phyloP scores from a whole-genome alignment of 2,797 vertebrate species.

The Mus minutoides region DNA sequence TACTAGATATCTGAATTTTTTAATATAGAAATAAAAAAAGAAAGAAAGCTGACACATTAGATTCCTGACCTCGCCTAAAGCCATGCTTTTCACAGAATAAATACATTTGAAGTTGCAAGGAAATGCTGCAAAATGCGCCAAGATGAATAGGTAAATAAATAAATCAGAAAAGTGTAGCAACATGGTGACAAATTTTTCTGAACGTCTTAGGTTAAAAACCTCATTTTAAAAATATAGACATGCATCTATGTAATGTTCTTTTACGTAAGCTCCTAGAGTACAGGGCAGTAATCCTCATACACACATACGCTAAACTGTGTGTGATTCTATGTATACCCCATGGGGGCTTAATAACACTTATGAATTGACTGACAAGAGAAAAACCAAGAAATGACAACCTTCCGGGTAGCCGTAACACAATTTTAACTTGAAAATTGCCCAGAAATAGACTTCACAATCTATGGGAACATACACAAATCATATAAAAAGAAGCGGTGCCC shows the following conservation, averaged over 20 bases:
- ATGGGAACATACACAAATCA: constrained; percentile 81
- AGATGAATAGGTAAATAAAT: neutral
- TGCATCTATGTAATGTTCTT: neutral
- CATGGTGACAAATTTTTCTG: neutral
- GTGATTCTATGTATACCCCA: constrained; percentile 56
- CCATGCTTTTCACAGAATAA: constrained; percentile 45
- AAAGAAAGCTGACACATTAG: constrained; percentile 19
- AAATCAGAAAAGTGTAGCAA: neutral
- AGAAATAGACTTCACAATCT: constrained; percentile 76
- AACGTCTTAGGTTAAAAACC: constrained; percentile 45
- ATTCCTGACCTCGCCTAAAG: constrained; percentile 3
- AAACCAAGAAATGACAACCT: constrained; percentile 83
- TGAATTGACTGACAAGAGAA: constrained; percentile 81
- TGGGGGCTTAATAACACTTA: constrained; percentile 81
- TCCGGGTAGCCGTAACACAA: constrained; percentile 80
- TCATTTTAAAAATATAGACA: neutral
- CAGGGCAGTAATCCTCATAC: neutral
- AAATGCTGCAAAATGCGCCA: neutral
- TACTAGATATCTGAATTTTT: neutral
- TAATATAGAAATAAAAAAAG: neutral
- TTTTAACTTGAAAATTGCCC: constrained; percentile 83
- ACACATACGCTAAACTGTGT: neutral
- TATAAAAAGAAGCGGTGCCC: constrained; percentile 70
- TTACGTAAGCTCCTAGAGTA: constrained; percentile 20
- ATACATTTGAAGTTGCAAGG: constrained; percentile 10